Evolutionary conservation across 2,113 vertebrate genomes (phyloP), one percentile per base, ranked within the genome.

Genomic region (Noctilio leporinus): DNA sequence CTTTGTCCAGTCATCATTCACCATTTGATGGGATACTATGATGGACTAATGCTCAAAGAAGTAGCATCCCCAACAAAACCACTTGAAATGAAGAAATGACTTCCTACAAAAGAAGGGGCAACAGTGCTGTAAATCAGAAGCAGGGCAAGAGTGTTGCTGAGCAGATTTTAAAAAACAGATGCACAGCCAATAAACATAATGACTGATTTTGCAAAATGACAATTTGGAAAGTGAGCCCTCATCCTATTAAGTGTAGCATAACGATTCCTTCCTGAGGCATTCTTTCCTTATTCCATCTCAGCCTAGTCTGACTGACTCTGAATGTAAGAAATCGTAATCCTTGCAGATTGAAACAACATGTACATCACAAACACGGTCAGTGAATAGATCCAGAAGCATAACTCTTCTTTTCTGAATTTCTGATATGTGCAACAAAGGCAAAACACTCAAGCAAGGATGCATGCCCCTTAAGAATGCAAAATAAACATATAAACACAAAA

Each of bases 401-500:
- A 62, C 20, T 89, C 69, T 73, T 43, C 40, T 49, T 75, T 86
- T 86, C 82, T 73, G 45, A 86, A 95, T 91, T 75, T 64, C 75
- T 87, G 28, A 91, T 78, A 86, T 59, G 49, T 64, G 16, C 59
- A 82, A 47, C 73, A 91, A 83, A 87, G 35, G 28, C 59, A 81
- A 92, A 93, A 77, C 26, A 84, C 49, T 95, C 64, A n/a, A 35
- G 43, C 45, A 81, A 59, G 33, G 53, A 43, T 40, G 86, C 10
- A 64, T 16, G 73, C 72, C 64, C 89, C 45, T 87, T 45, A 38
- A 86, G 77, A 92, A 93, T 43, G 78, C 73, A 96, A 96, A 96
- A 84, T 86, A 89, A 97, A 93, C 86, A 91, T 86, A 75, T 7
- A 89, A 81, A 93, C 55, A 91, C 78, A 95, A 89, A 94, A 86